Percentiles rank a stretch among this genome's conserved stretches.
phyloP scores from a whole-genome alignment of 2,113 vertebrate species.

The Prinia subflava region DNA sequence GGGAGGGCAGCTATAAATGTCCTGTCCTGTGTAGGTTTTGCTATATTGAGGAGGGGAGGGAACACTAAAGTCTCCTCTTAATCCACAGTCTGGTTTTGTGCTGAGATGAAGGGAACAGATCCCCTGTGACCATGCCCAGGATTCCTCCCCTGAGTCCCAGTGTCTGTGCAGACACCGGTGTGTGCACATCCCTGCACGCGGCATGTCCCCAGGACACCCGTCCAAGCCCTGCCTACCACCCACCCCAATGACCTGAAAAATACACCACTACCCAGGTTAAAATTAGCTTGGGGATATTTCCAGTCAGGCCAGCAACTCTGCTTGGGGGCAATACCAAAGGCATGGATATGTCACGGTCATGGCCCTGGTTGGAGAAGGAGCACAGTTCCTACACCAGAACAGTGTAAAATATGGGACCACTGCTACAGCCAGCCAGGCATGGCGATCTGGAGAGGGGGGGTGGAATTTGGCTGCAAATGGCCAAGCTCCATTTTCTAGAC shows the following conservation, averaged over 20 bases:
- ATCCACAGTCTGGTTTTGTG: background rate
- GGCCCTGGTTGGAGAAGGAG: background rate
- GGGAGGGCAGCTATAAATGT: slow-evolving; percentile 13
- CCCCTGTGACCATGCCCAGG: background rate
- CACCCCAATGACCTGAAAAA: background rate
- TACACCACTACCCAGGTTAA: background rate
- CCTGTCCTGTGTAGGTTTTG: background rate
- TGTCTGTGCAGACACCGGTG: fast-evolving
- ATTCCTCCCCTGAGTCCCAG: background rate
- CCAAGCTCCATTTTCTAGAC: background rate
- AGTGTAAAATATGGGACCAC: background rate
- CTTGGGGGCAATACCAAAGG: background rate
- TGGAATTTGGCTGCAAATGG: background rate
- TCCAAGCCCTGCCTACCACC: background rate
- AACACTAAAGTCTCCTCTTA: slow-evolving; percentile 61
- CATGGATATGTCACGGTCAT: fast-evolving
- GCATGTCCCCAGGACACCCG: background rate
- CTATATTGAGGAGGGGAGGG: background rate
- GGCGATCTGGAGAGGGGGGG: background rate
- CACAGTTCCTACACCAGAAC: background rate
- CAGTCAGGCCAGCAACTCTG: background rate
- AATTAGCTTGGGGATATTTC: slow-evolving; percentile 4
- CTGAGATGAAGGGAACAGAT: background rate
- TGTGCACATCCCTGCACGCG: background rate
- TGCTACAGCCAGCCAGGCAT: background rate